Evolutionary conservation across 1,140 invertebrate species (phyloP), one percentile per base, ranked within the genome.

Genomic region (Hylaeus volcanicus): DNA sequence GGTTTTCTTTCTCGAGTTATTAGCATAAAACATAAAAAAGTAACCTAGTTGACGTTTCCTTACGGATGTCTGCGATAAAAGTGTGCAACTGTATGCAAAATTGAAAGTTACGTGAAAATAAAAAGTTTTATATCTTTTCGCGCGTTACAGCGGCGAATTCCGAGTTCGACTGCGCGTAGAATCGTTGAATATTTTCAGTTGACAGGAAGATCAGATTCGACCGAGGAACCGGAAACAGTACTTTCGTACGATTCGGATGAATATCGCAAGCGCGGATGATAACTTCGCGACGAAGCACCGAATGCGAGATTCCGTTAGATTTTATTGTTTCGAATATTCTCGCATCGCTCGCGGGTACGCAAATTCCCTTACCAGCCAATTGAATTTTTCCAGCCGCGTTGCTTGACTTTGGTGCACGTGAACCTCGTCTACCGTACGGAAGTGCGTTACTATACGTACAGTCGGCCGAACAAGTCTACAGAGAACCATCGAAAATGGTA

Each of bases 291-390:
- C 51, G n/a, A 64, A 69, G 56, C 56, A 48, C 53, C 39, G 37
- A 43, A 45, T 41, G 45, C 63, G 64, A 73, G 60, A 39, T 5
- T n/a, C 37, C 3, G n/a, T 15, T 69, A 58, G 26, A 60, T 78
- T 79, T 71, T 73, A 51, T 68, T 56, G 53, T 53, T 41, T 74
- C 58, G 37, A 69, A 74, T 82, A 82, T 55, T 65, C 58, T 39
- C 53, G 14, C 39, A 26, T 63, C 11, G 43, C 11, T 71, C 37
- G 64, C 66, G 14, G 26, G 12, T 37, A 48, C 12, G 70, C 15
- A 53, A 65, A 75, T 85, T 80, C 43, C 2, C 41, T 51, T n/a
- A 53, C 26, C 39, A 73, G 11, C 51, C 45, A 39, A 56, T 53
- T 43, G 74, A 84, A 70, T 60, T 55, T 48, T 84, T 84, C 56